A percentile compares a stretch with the other conserved stretches of the same genome.
These are phyloP conservation scores for Stichodactyla mertensii DNA, from an alignment of 64 coral and sea anemone genomes.

Conservation along the genomic window DNA sequence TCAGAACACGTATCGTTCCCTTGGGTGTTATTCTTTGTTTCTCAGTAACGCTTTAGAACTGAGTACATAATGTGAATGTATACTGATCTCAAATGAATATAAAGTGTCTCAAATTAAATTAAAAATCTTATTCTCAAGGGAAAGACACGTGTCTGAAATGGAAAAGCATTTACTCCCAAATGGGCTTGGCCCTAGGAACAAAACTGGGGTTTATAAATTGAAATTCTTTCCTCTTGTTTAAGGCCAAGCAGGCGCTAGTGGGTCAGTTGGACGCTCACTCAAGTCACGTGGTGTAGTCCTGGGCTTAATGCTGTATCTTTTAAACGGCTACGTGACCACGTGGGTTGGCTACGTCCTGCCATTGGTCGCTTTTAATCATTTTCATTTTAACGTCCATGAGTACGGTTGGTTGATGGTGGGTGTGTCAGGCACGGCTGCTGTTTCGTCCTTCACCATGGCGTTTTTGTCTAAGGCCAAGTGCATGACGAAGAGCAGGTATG, in stretches of 20 bases:
- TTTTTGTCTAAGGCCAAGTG: conserved; percentile 43
- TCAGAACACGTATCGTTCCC: too few relatives aligned
- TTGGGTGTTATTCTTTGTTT: too few relatives aligned
- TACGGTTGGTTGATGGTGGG: conserved; percentile 72
- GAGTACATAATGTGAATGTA: too few relatives aligned
- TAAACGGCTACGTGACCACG: conserved; percentile 65
- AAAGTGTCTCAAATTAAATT: too few relatives aligned
- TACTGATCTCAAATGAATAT: neutral
- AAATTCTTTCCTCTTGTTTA: neutral
- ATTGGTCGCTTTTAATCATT: conserved; percentile 57
- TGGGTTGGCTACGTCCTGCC: conserved; percentile 65
- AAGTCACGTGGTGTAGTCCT: conserved; percentile 59
- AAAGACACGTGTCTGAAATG: too few relatives aligned
- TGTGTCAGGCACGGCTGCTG: conserved; percentile 43
- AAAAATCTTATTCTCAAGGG: too few relatives aligned
- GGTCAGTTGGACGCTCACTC: conserved; percentile 23
- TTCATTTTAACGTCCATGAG: conserved; percentile 21
- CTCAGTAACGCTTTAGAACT: too few relatives aligned
- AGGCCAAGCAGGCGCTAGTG: conserved; percentile 15
- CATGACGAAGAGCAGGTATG: conserved; percentile 15
- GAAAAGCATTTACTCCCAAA: too few relatives aligned
- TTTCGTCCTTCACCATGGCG: conserved; percentile 26
- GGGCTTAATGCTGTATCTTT: conserved; percentile 53
- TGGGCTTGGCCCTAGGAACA: too few relatives aligned
- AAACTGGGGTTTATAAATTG: neutral